Conservation (phyloP, 2,797 vertebrate genomes). For the Nasua narica region DNA sequence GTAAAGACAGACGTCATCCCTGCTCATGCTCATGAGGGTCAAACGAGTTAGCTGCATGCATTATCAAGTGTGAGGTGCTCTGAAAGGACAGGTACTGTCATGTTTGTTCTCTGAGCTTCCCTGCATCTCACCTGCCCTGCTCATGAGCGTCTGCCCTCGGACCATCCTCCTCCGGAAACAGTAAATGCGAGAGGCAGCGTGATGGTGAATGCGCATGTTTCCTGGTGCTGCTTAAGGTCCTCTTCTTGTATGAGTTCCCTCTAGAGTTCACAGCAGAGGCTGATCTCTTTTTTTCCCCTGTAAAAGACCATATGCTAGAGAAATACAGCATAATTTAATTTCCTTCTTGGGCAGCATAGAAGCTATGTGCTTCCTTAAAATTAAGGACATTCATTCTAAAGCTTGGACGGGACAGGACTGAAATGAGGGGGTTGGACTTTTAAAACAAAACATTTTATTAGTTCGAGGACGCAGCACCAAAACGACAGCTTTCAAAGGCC, state of each 20-base stretch:
- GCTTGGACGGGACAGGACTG: background rate
- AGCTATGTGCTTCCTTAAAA: constrained; percentile 44
- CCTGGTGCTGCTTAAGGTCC: background rate
- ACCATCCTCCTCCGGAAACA: background rate
- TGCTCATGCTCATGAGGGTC: background rate
- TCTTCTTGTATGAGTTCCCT: background rate
- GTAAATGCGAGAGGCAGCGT: background rate
- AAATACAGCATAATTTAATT: constrained; percentile 39
- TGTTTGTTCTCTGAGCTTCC: background rate
- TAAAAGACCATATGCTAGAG: background rate
- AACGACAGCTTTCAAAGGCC: background rate
- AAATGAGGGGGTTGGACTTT: background rate
- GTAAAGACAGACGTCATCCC: background rate
- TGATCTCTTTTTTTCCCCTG: background rate
- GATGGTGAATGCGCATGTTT: background rate
- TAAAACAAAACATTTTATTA: background rate
- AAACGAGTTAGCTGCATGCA: background rate
- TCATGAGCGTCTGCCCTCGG: background rate
- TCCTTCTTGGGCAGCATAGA: background rate
- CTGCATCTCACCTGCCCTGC: background rate
- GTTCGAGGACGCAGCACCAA: background rate
- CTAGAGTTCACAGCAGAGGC: constrained; percentile 3
- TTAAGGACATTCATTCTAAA: constrained; percentile 42
- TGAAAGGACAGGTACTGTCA: background rate
- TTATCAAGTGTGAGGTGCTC: background rate